Percentiles rank a stretch among this genome's conserved stretches.
These are phyloP conservation scores for Aptenodytes patagonicus DNA, from an alignment of 2,113 vertebrate genomes.

Conservation along the genomic window DNA sequence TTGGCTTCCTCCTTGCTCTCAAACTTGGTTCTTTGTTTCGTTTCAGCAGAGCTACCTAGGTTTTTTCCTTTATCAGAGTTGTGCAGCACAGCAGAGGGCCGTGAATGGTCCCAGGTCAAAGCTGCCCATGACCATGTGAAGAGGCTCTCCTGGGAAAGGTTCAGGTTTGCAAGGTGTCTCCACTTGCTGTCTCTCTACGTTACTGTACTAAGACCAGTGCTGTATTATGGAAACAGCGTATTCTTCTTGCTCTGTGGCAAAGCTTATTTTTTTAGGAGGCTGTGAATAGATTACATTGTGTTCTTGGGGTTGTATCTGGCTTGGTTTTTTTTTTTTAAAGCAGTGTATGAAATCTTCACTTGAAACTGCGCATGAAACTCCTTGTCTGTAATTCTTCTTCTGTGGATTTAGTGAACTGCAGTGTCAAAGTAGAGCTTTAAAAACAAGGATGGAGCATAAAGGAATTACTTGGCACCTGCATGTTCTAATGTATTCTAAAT, in stretches of 20 bases:
- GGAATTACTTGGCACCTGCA: background rate
- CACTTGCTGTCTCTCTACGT: fast-evolving
- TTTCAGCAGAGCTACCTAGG: background rate
- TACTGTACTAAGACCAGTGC: background rate
- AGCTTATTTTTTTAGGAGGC: background rate
- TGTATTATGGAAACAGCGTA: background rate
- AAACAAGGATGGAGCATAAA: background rate
- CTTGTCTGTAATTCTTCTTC: background rate
- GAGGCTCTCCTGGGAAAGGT: background rate
- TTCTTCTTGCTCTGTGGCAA: background rate
- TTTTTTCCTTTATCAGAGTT: background rate
- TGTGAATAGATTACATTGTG: background rate
- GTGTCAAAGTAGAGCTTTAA: background rate
- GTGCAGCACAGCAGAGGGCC: background rate
- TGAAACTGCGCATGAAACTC: background rate
- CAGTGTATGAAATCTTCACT: background rate
- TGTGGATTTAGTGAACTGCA: background rate
- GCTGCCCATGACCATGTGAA: background rate
- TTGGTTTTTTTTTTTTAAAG: background rate
- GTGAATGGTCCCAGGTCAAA: background rate
- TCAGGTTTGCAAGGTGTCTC: background rate
- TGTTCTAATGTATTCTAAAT: background rate
- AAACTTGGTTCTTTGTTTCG: background rate
- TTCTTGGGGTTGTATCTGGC: background rate
- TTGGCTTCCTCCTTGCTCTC: background rate